Percentiles rank a stretch among this genome's conserved stretches.
Evolutionary conservation across 2,113 vertebrate species (phyloP).

Genomic region (Brienomyrus brachyistius): DNA sequence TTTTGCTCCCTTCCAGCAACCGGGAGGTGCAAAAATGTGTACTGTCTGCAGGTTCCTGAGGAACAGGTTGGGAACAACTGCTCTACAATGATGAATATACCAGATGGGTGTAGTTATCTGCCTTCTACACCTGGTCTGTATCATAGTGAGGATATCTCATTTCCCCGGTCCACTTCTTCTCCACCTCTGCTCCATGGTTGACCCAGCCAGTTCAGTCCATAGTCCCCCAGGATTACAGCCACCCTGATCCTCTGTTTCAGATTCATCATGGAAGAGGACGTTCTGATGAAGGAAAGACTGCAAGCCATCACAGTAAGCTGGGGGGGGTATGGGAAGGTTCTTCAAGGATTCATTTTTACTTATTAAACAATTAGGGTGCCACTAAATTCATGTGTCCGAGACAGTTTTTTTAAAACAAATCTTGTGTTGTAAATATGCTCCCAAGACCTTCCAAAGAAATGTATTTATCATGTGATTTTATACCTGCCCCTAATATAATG

Average conservation of each 20-base stretch:
- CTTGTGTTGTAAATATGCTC: background rate
- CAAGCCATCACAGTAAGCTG: constrained; percentile 77
- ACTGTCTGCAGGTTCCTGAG: background rate
- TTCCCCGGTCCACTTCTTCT: background rate
- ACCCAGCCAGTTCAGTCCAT: background rate
- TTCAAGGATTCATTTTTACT: background rate
- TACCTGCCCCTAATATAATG: background rate
- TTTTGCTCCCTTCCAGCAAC: background rate
- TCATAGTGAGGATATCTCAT: background rate
- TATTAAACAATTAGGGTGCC: background rate
- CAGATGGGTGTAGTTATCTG: background rate
- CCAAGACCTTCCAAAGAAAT: background rate
- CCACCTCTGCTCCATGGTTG: background rate
- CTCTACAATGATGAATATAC: background rate
- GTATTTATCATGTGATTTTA: background rate
- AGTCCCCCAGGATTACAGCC: background rate
- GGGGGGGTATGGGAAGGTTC: background rate
- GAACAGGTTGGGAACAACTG: background rate
- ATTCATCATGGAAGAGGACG: constrained; percentile 75
- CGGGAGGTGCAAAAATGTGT: background rate
- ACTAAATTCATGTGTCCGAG: background rate
- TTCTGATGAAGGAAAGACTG: constrained; percentile 72
- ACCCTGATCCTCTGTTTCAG: constrained; percentile 45
- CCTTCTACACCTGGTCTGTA: background rate
- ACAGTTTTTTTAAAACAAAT: background rate